These are phyloP conservation scores for Todiramphus saurophagus DNA, from an alignment of 2,113 vertebrate species.

Conservation along the genomic window DNA sequence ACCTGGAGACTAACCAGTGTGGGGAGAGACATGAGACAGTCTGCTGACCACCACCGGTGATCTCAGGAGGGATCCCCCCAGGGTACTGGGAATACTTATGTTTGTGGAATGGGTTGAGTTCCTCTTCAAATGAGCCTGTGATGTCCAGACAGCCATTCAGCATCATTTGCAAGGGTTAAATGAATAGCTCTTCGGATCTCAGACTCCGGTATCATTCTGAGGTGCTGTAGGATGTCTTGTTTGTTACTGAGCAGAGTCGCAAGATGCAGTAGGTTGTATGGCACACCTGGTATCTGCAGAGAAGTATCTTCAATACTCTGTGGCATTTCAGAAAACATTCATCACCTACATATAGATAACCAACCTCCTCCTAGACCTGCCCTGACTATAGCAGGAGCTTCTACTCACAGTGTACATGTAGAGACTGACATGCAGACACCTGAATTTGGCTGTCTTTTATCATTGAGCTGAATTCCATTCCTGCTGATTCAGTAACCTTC, in stretches of 20 bases:
- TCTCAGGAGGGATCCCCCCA: background rate
- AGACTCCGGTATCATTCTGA: background rate
- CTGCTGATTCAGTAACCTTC: background rate
- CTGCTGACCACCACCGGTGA: background rate
- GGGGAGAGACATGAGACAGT: background rate
- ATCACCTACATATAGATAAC: background rate
- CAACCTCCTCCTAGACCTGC: background rate
- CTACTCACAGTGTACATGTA: background rate
- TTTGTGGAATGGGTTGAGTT: background rate
- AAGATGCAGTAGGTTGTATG: background rate
- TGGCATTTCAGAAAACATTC: background rate
- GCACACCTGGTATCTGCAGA: background rate
- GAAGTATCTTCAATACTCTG: background rate
- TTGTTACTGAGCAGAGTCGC: background rate
- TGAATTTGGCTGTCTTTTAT: background rate
- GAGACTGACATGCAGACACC: background rate
- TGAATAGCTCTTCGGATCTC: background rate
- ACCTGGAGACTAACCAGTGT: background rate
- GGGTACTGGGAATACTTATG: background rate
- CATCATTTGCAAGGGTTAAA: background rate
- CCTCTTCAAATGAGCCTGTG: background rate
- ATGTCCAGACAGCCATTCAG: background rate
- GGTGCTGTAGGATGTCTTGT: background rate
- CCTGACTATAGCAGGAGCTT: background rate
- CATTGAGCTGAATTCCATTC: accelerated